These are phyloP conservation scores for Anastatus disparis DNA, from an alignment of 1,140 invertebrate species.

Conservation along the genomic window DNA sequence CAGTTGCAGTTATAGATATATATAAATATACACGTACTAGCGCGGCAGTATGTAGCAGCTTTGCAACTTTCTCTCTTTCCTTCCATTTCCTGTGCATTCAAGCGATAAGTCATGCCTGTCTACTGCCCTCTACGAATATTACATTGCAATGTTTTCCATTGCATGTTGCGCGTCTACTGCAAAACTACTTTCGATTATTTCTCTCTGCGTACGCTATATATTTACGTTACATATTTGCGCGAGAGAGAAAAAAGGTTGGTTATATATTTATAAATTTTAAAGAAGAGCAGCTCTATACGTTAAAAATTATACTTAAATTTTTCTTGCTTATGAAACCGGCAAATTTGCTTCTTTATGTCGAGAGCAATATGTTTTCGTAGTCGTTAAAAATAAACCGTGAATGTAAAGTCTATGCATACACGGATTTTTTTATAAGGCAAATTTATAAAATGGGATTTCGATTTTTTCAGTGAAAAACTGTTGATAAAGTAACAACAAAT, in stretches of 20 bases:
- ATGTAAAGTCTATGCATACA: too few species aligned
- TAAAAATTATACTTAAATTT: slow-evolving; percentile 36
- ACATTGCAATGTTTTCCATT: slow-evolving; percentile 33
- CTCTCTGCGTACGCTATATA: too few species aligned
- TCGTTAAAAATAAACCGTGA: too few species aligned
- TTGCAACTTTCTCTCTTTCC: neutral
- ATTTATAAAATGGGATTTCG: slow-evolving; percentile 14
- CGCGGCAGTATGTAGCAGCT: neutral
- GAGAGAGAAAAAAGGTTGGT: too few species aligned
- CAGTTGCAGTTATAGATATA: neutral
- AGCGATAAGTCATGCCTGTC: slow-evolving; percentile 36
- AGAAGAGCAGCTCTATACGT: neutral
- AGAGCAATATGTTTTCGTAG: slow-evolving; percentile 6
- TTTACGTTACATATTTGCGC: too few species aligned
- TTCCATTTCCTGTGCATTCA: slow-evolving; percentile 24
- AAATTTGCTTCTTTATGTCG: neutral
- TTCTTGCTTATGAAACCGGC: neutral
- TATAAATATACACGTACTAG: neutral
- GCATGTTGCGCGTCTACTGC: neutral
- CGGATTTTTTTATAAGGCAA: slow-evolving; percentile 12
- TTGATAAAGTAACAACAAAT: too few species aligned
- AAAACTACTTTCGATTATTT: slow-evolving; percentile 22
- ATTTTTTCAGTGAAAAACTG: too few species aligned
- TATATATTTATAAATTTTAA: too few species aligned
- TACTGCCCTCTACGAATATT: slow-evolving; percentile 25